These are phyloP conservation scores for Aleiodes testaceus DNA, from an alignment of 2,888 invertebrate species.

Conservation along the genomic window DNA sequence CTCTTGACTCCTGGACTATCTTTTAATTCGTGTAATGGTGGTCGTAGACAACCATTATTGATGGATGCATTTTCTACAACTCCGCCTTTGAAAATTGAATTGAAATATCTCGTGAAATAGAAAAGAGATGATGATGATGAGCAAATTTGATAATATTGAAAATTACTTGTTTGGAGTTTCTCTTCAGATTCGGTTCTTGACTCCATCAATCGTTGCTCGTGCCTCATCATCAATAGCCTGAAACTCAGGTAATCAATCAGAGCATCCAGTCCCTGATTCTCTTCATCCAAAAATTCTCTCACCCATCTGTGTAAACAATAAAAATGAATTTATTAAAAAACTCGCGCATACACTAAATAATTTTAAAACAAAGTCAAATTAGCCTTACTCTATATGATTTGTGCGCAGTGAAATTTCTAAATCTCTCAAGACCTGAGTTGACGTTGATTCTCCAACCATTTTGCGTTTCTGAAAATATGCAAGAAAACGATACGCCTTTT, in stretches of 20 bases:
- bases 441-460: constrained; percentile 97
- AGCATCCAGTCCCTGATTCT: constrained; percentile 96
- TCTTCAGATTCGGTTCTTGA: constrained; percentile 86
- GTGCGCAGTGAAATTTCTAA: constrained; percentile 98
- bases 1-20: constrained; percentile 83
- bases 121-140: too few species aligned
- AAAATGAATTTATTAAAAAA: not conserved
- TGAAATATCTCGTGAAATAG: too few species aligned
- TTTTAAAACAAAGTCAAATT: not conserved
- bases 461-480: constrained; percentile 91
- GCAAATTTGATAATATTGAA: too few species aligned
- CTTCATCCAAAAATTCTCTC: constrained; percentile 96
- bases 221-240: constrained; percentile 94
- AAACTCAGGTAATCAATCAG: constrained; percentile 98
- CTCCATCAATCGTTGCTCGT: constrained; percentile 87
- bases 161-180: constrained; percentile 76
- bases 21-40: constrained; percentile 77
- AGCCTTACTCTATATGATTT: constrained; percentile 97
- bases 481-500: constrained; percentile 73
- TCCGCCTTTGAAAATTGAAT: constrained; percentile 51
- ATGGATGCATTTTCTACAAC: constrained; percentile 64
- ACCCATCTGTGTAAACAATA: constrained; percentile 87
- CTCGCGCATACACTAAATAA: not conserved
- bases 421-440: constrained; percentile 98
- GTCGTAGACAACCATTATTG: constrained; percentile 73